These are phyloP conservation scores for Mugil cephalus DNA, from an alignment of 2,113 vertebrate species.

Conservation along the genomic window DNA sequence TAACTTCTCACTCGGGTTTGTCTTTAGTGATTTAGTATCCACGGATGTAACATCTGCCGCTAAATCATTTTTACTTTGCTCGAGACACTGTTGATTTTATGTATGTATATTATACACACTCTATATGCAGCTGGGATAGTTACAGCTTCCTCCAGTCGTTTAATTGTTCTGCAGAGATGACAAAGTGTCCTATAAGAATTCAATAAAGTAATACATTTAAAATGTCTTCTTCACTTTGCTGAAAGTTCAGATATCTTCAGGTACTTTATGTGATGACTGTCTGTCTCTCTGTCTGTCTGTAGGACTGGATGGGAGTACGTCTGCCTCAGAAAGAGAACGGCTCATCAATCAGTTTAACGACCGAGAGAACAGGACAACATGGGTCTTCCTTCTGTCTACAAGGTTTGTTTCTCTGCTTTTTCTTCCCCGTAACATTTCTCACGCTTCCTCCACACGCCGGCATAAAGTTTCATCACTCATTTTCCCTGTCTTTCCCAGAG, in stretches of 20 bases:
- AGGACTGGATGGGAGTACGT: conserved; percentile 98
- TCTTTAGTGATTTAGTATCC: conserved; percentile 20
- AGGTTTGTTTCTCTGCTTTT: conserved; percentile 75
- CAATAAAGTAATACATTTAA: not conserved
- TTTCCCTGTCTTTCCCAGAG: conserved; percentile 79
- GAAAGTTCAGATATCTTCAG: not conserved
- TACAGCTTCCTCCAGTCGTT: not conserved
- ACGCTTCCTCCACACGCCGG: not conserved
- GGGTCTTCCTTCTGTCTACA: conserved; percentile 97
- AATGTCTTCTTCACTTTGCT: not conserved
- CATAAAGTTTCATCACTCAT: not conserved
- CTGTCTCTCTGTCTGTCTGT: conserved; percentile 31
- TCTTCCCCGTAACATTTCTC: not conserved
- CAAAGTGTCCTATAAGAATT: not conserved
- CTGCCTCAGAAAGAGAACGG: conserved; percentile 94
- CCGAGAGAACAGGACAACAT: conserved; percentile 88
- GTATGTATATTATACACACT: not conserved
- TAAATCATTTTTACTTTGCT: not conserved
- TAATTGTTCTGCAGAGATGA: conserved; percentile 5
- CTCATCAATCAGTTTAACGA: conserved; percentile 99
- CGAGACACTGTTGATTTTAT: not conserved
- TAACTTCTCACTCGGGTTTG: conserved; percentile 17
- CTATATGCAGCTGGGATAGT: not conserved
- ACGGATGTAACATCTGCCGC: not conserved
- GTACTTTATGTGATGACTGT: conserved; percentile 6